These are phyloP conservation scores for Odocoileus hemionus DNA, from an alignment of 2,113 vertebrate genomes.

Conservation along the genomic window DNA sequence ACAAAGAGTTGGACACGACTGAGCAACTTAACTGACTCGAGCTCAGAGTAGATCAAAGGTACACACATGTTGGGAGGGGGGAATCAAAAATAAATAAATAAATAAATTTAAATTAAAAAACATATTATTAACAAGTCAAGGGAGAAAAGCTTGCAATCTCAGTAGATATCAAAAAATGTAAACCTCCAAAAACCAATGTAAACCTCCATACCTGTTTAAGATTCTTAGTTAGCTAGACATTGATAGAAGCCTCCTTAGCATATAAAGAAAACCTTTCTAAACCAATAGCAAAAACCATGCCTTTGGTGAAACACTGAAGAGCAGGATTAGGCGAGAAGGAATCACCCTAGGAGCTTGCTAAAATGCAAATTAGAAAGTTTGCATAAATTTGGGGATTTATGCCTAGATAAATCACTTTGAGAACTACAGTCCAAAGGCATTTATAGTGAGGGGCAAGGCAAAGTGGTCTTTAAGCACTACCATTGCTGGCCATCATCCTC, in stretches of 20 bases:
- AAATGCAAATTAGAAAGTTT: neutral
- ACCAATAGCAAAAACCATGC: neutral
- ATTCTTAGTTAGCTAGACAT: neutral
- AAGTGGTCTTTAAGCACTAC: too few relatives aligned
- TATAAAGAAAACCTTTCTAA: neutral
- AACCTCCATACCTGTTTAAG: neutral
- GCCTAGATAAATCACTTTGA: neutral
- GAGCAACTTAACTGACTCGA: too few relatives aligned
- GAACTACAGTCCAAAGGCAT: neutral
- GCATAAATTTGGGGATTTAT: neutral
- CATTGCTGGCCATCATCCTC: neutral
- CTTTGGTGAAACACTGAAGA: neutral
- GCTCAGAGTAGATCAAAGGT: too few relatives aligned
- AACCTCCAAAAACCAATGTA: neutral
- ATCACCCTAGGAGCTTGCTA: neutral
- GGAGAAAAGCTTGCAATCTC: neutral
- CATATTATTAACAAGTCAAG: neutral
- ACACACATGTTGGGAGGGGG: too few relatives aligned
- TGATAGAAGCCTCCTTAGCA: neutral
- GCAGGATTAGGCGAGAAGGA: neutral
- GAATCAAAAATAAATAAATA: neutral
- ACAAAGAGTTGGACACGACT: too few relatives aligned
- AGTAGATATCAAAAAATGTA: neutral
- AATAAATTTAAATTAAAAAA: neutral
- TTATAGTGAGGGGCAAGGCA: neutral